phyloP scores from a whole-genome alignment of 1,140 invertebrate species.

The Drosophila littoralis region DNA sequence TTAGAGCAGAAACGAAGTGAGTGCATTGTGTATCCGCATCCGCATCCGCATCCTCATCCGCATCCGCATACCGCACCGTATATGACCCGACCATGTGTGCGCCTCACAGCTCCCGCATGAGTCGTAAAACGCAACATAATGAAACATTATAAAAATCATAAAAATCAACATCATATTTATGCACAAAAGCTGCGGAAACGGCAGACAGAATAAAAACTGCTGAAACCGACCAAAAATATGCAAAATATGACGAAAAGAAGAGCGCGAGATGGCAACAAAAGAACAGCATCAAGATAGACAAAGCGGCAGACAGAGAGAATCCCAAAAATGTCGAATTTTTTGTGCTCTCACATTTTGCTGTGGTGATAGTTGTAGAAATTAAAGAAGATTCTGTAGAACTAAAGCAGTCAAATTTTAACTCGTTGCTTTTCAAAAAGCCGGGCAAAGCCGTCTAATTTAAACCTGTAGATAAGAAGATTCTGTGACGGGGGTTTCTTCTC shows the following conservation, averaged over 20 bases:
- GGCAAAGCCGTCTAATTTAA: no score
- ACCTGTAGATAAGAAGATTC: no score
- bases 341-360: neutral
- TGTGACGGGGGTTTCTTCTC: no score
- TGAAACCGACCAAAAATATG: constrained; percentile 37
- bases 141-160: constrained; percentile 83
- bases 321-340: neutral
- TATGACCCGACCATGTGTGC: constrained; percentile 44
- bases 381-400: no score
- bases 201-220: constrained; percentile 26
- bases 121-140: constrained; percentile 80
- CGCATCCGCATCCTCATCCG: constrained; percentile 17
- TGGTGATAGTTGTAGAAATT: no score
- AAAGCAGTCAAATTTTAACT: no score
- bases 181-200: constrained; percentile 45
- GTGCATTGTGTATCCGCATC: constrained; percentile 50
- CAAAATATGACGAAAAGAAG: constrained; percentile 35
- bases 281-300: neutral
- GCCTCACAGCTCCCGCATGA: constrained; percentile 57
- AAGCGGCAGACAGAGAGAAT: neutral
- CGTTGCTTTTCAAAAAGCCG: no score
- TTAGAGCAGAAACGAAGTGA: constrained; percentile 73
- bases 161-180: constrained; percentile 83
- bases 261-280: constrained; percentile 2
- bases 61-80: constrained; percentile 23